A percentile compares a stretch with the other conserved stretches of the same genome.
Evolutionary conservation across 2,888 invertebrate genomes (phyloP).

Genomic region (Epirrhoe tristata): DNA sequence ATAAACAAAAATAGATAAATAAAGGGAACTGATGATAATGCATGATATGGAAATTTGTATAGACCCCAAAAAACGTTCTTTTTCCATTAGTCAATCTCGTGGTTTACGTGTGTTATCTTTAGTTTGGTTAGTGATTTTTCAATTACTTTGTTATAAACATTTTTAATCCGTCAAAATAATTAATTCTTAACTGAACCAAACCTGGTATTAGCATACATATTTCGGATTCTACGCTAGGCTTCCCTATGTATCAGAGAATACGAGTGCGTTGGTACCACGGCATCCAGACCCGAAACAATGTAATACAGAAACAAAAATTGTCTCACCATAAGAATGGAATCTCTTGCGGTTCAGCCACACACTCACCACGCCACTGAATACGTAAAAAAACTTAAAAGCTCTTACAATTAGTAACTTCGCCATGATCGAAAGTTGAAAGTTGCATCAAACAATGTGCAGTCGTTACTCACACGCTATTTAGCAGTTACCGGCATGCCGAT

Average conservation of each 20-base stretch:
- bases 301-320: too few relatives aligned
- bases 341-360: too few relatives aligned
- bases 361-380: too few relatives aligned
- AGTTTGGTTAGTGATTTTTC: not conserved
- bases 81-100: constrained; percentile 29
- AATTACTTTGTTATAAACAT: not conserved
- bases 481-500: constrained; percentile 78
- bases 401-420: constrained; percentile 16
- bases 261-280: too few relatives aligned
- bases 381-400: not conserved
- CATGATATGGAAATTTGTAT: constrained; percentile 62
- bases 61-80: constrained; percentile 45
- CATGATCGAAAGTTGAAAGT: constrained; percentile 29
- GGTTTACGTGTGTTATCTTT: constrained; percentile 25
- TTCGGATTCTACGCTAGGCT: too few relatives aligned
- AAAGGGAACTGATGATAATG: constrained; percentile 58
- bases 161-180: too few relatives aligned
- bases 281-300: too few relatives aligned
- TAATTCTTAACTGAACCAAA: too few relatives aligned
- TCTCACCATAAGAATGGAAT: too few relatives aligned
- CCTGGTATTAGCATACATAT: too few relatives aligned
- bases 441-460: constrained; percentile 38
- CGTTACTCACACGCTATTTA: constrained; percentile 83
- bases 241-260: too few relatives aligned
- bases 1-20: constrained; percentile 69